Evolutionary conservation across 1,140 invertebrate genomes (phyloP).

Genomic region (Helicoverpa armigera): DNA sequence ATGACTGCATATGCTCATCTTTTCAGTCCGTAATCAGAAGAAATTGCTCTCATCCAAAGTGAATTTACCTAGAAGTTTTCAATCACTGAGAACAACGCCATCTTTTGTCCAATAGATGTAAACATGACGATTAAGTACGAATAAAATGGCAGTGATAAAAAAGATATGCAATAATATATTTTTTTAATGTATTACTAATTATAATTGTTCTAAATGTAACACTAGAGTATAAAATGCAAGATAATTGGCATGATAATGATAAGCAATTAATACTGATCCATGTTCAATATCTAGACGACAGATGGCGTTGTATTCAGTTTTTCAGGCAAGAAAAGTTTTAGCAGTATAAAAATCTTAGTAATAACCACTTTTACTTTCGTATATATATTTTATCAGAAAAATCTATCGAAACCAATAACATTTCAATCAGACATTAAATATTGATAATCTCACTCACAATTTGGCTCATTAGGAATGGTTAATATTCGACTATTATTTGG

Average conservation of each 20-base stretch:
- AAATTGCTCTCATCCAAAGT: too few relatives aligned
- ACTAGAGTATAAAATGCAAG: neutral
- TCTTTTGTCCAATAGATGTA: neutral
- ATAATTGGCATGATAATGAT: neutral
- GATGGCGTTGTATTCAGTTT: neutral
- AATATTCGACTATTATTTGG: slow-evolving; percentile 30
- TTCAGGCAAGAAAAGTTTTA: neutral
- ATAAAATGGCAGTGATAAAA: neutral
- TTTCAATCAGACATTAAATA: slow-evolving; percentile 39
- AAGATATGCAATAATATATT: neutral
- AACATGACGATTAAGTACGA: neutral
- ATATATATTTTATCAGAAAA: too few relatives aligned
- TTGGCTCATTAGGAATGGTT: slow-evolving; percentile 64
- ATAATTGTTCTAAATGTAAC: neutral
- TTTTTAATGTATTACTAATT: neutral
- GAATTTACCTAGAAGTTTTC: neutral
- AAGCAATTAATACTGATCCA: neutral
- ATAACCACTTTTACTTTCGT: too few relatives aligned
- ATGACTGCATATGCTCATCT: too few relatives aligned
- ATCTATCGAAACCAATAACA: slow-evolving; percentile 15
- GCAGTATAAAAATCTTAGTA: too few relatives aligned
- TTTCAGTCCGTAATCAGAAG: too few relatives aligned
- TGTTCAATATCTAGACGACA: neutral
- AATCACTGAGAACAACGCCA: slow-evolving; percentile 4
- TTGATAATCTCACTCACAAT: slow-evolving; percentile 57